Conservation (phyloP, 2,797 vertebrate species). For the Neoniphon sammara region DNA sequence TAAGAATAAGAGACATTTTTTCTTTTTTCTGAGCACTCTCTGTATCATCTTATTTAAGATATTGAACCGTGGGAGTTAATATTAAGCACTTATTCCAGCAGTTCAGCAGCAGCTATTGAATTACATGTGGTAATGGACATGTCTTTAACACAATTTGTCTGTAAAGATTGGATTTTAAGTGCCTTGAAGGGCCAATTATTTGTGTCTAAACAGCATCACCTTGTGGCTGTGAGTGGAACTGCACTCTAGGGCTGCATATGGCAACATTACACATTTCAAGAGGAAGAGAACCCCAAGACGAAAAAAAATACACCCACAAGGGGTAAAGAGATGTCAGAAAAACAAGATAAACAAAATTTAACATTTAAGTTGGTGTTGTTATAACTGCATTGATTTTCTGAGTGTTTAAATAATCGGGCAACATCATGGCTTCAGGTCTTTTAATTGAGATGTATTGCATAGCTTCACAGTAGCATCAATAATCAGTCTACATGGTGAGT, state of each 20-base stretch:
- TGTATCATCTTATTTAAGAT: too few relatives aligned
- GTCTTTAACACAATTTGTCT: neutral
- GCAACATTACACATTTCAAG: neutral
- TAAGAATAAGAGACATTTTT: too few relatives aligned
- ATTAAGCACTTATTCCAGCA: neutral
- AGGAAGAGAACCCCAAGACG: neutral
- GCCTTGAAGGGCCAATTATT: conserved; percentile 28
- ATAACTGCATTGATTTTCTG: neutral
- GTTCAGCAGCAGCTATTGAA: neutral
- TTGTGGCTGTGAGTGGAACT: conserved; percentile 65
- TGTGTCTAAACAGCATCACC: conserved; percentile 70
- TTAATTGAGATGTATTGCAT: conserved; percentile 66
- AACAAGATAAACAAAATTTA: neutral
- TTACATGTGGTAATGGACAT: neutral
- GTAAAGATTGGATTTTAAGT: neutral
- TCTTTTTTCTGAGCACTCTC: too few relatives aligned
- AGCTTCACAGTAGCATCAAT: conserved; percentile 64
- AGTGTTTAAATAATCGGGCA: conserved; percentile 25
- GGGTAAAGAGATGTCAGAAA: neutral
- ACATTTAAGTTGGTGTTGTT: neutral
- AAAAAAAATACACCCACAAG: conserved; percentile 1
- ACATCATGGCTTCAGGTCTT: conserved; percentile 48
- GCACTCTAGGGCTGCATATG: neutral
- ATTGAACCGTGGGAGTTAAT: too few relatives aligned
- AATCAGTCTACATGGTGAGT: conserved; percentile 22